Conservation (phyloP, 2,797 vertebrate genomes). For the Anabacerthia variegaticeps region DNA sequence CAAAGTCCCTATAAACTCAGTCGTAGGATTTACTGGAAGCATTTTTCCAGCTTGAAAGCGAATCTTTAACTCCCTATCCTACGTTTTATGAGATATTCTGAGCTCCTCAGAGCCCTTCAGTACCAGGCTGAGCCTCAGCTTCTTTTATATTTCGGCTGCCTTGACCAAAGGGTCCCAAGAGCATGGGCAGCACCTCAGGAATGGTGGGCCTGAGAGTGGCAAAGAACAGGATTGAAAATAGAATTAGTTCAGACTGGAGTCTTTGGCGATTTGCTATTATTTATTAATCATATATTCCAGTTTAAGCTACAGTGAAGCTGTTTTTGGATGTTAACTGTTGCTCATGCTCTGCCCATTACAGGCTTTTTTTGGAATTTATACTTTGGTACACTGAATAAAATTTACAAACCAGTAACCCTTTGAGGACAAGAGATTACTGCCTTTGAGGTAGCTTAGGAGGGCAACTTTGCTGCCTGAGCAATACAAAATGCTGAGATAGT, state of each 20-base stretch:
- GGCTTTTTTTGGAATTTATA: neutral
- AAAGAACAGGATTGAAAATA: neutral
- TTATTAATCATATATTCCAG: neutral
- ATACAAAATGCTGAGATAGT: neutral
- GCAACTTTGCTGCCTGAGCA: neutral
- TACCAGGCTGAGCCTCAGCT: neutral
- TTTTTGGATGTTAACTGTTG: neutral
- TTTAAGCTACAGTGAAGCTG: neutral
- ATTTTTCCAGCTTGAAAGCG: slow-evolving; percentile 30
- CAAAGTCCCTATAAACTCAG: slow-evolving; percentile 31
- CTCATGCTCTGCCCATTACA: neutral
- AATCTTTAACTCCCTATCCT: slow-evolving; percentile 5
- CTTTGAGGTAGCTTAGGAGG: neutral
- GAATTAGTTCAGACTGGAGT: neutral
- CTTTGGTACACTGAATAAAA: neutral
- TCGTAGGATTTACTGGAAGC: neutral
- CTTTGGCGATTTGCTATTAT: neutral
- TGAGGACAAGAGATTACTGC: neutral
- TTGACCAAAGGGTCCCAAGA: neutral
- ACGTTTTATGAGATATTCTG: neutral
- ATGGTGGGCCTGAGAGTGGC: neutral
- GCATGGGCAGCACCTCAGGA: neutral
- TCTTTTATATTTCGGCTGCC: neutral
- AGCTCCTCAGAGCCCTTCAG: neutral
- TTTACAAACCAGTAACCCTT: neutral